Evolutionary conservation across 2,797 vertebrate genomes (phyloP).

Genomic region (Schizopygopsis pylzovi): DNA sequence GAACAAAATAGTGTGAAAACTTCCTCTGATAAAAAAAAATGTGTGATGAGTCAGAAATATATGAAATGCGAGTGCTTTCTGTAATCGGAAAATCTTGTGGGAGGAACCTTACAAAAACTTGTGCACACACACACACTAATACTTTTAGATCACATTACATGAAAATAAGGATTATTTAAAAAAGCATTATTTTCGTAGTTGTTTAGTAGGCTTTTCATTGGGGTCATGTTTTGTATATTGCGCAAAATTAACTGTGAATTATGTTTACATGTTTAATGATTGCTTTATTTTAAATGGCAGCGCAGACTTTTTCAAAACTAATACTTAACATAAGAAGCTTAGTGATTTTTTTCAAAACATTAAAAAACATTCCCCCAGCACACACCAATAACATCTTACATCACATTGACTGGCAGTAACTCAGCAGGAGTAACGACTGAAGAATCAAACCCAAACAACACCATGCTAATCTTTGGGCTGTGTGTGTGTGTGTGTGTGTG

Average conservation of each 20-base stretch:
- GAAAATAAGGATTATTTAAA: background rate
- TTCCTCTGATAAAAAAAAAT: background rate
- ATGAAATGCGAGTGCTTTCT: background rate
- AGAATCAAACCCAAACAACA: constrained; percentile 5
- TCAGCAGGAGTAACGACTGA: background rate
- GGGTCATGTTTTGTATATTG: background rate
- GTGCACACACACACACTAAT: background rate
- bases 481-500: background rate
- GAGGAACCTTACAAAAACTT: background rate
- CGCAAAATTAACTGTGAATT: background rate
- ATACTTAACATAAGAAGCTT: background rate
- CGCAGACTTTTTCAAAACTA: background rate
- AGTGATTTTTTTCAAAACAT: constrained; percentile 1
- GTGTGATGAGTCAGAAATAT: constrained; percentile 11
- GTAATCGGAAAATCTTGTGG: background rate
- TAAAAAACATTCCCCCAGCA: background rate
- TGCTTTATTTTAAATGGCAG: background rate
- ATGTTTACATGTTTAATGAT: background rate
- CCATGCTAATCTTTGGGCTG: background rate
- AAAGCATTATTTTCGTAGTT: background rate
- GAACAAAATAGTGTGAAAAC: constrained; percentile 26
- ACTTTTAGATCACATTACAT: background rate
- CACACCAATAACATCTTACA: constrained; percentile 18
- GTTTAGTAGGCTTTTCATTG: background rate
- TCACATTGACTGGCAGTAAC: constrained; percentile 5